Evolutionary conservation across 2,888 invertebrate species (phyloP).

Genomic region (Petrolisthes cinctipes): DNA sequence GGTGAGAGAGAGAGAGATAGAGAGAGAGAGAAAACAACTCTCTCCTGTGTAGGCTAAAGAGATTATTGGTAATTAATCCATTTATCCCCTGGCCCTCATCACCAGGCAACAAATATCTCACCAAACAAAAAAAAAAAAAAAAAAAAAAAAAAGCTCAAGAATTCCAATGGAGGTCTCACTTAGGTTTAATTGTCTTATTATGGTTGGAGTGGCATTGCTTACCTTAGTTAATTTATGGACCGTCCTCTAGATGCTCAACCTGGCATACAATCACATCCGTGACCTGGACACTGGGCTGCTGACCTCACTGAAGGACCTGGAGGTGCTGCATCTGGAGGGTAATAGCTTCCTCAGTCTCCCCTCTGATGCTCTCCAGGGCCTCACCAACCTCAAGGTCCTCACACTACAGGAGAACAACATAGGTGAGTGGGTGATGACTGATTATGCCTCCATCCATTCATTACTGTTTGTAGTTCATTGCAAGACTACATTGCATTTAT

Average conservation of each 20-base stretch:
- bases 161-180: not conserved
- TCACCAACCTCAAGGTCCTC: slow-evolving; percentile 79
- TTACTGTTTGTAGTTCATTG: not conserved
- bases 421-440: slow-evolving; percentile 73
- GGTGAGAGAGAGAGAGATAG: slow-evolving; percentile 68
- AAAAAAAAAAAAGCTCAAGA: not conserved
- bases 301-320: slow-evolving; percentile 83
- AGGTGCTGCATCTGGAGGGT: slow-evolving; percentile 84
- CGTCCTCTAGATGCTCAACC: slow-evolving; percentile 74
- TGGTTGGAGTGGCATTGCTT: not conserved
- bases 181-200: not conserved
- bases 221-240: too few relatives aligned
- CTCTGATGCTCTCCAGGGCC: slow-evolving; percentile 84
- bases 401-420: slow-evolving; percentile 85
- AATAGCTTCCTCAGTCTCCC: slow-evolving; percentile 85
- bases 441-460: not conserved
- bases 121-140: not conserved
- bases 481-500: too few relatives aligned
- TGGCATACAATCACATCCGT: slow-evolving; percentile 84
- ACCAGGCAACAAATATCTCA: not conserved
- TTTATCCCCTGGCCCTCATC: not conserved
- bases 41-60: not conserved
- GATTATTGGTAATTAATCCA: not conserved
- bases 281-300: slow-evolving; percentile 88
- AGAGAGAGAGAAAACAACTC: not conserved